Percentiles rank a stretch among this genome's conserved stretches.
Evolutionary conservation across 1,140 invertebrate species (phyloP).

Genomic region (Lethrus apterus): DNA sequence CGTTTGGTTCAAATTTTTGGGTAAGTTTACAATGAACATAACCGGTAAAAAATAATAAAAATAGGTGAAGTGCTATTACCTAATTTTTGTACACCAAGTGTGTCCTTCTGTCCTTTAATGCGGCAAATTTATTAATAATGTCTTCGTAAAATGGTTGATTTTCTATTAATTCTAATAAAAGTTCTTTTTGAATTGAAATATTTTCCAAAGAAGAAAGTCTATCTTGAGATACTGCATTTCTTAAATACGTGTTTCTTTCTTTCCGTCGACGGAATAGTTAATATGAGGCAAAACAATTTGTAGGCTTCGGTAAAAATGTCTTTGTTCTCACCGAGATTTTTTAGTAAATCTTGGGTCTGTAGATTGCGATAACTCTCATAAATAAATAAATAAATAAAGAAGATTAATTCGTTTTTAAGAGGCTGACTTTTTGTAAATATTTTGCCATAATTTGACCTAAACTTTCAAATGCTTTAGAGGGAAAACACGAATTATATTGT

Average conservation of each 20-base stretch:
- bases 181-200: constrained; percentile 19
- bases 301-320: constrained; percentile 17
- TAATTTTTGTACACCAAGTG: constrained; percentile 15
- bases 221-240: constrained; percentile 17
- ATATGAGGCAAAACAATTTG: constrained; percentile 18
- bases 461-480: no score
- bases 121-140: constrained; percentile 17
- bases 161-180: constrained; percentile 5
- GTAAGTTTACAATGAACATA: constrained; percentile 44
- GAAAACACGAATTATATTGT: not conserved
- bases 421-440: not conserved
- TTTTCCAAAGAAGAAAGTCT: constrained; percentile 12
- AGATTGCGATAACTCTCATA: constrained; percentile 9
- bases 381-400: no score
- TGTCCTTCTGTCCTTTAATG: constrained; percentile 14
- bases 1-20: constrained; percentile 53
- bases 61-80: no score
- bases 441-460: no score
- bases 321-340: constrained; percentile 5
- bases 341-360: not conserved
- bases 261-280: constrained; percentile 19
- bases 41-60: no score
- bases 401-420: constrained; percentile 11
- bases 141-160: constrained; percentile 16
- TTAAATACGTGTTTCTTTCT: constrained; percentile 24